These are phyloP conservation scores for Halichoerus grypus DNA, from an alignment of 2,113 vertebrate genomes.

Conservation along the genomic window DNA sequence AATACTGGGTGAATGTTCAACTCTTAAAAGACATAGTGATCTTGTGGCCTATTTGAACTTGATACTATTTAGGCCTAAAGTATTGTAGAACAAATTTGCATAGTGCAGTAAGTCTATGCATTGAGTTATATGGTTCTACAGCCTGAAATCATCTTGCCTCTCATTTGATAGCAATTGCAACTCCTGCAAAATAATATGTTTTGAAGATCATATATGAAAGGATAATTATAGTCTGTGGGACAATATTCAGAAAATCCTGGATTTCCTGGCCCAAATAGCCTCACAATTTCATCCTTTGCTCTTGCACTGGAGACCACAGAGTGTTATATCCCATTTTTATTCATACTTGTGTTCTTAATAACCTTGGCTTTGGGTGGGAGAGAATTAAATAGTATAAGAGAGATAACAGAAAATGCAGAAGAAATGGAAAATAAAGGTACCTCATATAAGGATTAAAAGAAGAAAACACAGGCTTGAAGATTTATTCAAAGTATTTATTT, in stretches of 20 bases:
- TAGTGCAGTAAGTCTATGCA: neutral
- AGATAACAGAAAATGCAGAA: neutral
- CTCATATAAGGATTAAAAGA: neutral
- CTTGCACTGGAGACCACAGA: neutral
- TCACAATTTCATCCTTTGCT: neutral
- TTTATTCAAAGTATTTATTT: slow-evolving; percentile 3
- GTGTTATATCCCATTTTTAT: slow-evolving; percentile 4
- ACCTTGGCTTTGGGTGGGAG: neutral
- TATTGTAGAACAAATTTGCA: neutral
- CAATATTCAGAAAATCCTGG: neutral
- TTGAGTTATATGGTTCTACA: neutral
- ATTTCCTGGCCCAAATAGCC: neutral
- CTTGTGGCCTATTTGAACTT: neutral
- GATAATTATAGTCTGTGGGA: neutral
- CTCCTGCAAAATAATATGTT: neutral
- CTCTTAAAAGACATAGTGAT: neutral
- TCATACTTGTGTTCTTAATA: neutral
- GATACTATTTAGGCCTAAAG: neutral
- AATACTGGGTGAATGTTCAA: neutral
- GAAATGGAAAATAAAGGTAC: neutral
- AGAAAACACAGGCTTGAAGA: neutral
- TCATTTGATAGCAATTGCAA: neutral
- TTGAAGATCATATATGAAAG: neutral
- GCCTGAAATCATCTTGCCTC: neutral
- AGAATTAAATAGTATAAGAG: neutral